Evolutionary conservation across 1,140 invertebrate species (phyloP), one percentile per base, ranked within the genome.

Genomic region (Solenopsis fugax): DNA sequence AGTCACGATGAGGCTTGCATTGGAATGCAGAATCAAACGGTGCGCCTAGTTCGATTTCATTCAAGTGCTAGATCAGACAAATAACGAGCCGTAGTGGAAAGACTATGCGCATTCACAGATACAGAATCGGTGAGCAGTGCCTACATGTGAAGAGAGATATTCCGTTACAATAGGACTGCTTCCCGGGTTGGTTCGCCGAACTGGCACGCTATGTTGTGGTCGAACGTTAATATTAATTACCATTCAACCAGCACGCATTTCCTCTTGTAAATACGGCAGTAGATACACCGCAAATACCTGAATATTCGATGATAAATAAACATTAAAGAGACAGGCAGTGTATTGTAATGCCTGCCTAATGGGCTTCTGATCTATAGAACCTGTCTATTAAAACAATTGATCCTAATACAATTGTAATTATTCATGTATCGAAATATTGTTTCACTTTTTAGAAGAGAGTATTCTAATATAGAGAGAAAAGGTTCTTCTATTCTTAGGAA

Each of bases 151-250:
- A 6, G 50, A 64, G 71, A 85, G 58, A 85, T 64, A 77, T 65
- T 45, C 45, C n/a, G 87, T 86, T 80, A 69, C 60, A 62, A 72
- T 52, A 75, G 41, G 52, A 29, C 6, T 50, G 84, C 84, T 89
- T 67, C 18, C 56, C 62, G 10, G 50, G 34, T 29, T 71, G 84
- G 69, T 89, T 62, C 21, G 58, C 58, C 73, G 52, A 90, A 89
- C 65, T 84, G 41, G 16, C 84, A 54, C 71, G 41, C 60, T 76
- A 56, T 76, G 88, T 77, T 86, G 80, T 37, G 89, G 89, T 88
- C 48, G 24, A 7, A 41, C 86, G 88, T 90, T 90, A 89, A 90
- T 90, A 90, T 90, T 90, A 90, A 90, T 90, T 87, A 65, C 56
- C 75, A 88, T 90, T 88, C 75, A 82, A 88, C 85, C 60, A 34